Base-by-base conservation (phyloP, 2,113 vertebrate genomes). In the Ptyas mucosa region DNA sequence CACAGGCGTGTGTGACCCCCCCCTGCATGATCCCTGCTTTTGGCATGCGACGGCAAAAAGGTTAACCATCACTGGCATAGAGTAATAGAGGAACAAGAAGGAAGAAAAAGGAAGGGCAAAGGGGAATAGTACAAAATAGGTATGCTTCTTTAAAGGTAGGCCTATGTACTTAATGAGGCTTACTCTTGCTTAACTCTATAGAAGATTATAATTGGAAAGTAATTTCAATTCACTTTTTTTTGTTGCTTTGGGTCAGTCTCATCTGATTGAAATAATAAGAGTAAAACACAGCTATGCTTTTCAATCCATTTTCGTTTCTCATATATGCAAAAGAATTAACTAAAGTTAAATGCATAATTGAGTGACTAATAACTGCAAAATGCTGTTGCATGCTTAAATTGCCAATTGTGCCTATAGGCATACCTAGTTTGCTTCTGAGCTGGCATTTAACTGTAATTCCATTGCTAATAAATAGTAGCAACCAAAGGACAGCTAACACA, bases 341-440 rank as follows among this genome's bases (percentile, higher is more conserved):
- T 91, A 94, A 91, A 93, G 88, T 87, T 55, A 64, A 93, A 92
- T 91, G 58, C n/a, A 93, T 92, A 88, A 94, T 93, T 94, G 85
- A 0, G 39, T 90, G 81, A 87, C 89, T 92, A 94, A 93, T 90
- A 93, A 51, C n/a, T 39, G 94, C 88, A 91, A 93, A 94, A 93
- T 90, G 29, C 24, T 93, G 69, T 24, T 93, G 57, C 10, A 88
- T 92, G 49, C 34, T 94, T 86, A 91, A 89, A 94, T 10, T 90
- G 43, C 14, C 87, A 93, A 23, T 55, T 89, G 55, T 69, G 12
- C 64, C 53, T 61, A 20, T 86, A 52, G 85, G 57, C 88, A 54
- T 26, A 23, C 3, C 21, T 58, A 90, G 8, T n/a, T 81, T 43
- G 8, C 85, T 96, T 54, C 55, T 39, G 39, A 49, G 69, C 49